phyloP scores from a whole-genome alignment of 1,140 invertebrate species.

The Musca vetustissima region DNA sequence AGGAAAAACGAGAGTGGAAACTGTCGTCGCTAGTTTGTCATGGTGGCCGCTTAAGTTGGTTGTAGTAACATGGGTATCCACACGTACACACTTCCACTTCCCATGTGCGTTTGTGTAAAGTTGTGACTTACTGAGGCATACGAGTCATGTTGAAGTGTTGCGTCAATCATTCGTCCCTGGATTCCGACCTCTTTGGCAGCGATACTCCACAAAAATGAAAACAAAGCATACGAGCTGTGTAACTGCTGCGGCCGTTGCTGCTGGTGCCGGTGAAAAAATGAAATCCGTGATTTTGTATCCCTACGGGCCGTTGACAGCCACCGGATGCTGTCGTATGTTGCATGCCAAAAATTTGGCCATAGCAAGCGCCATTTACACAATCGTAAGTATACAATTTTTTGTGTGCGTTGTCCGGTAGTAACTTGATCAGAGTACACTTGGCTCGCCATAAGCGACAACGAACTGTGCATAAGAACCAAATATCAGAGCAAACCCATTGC shows the following conservation, averaged over 20 bases:
- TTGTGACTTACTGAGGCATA: not conserved
- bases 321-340: constrained; percentile 62
- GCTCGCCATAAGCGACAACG: too few species aligned
- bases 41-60: too few species aligned
- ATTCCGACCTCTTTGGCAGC: too few species aligned
- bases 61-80: too few species aligned
- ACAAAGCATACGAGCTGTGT: constrained; percentile 37
- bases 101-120: not conserved
- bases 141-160: not conserved
- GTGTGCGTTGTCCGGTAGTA: too few species aligned
- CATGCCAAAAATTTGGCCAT: constrained; percentile 69
- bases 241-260: constrained; percentile 31
- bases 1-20: too few species aligned
- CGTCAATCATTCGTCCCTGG: not conserved
- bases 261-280: constrained; percentile 51
- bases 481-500: too few species aligned
- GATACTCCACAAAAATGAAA: constrained; percentile 26
- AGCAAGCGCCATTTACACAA: constrained; percentile 66
- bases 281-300: constrained; percentile 60
- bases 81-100: not conserved
- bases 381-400: constrained; percentile 59
- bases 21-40: too few species aligned
- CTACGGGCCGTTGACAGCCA: constrained; percentile 55
- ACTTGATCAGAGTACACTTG: too few species aligned
- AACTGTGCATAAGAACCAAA: too few species aligned